Base-by-base conservation (phyloP, 1,140 invertebrate species). In the Atta texana region DNA sequence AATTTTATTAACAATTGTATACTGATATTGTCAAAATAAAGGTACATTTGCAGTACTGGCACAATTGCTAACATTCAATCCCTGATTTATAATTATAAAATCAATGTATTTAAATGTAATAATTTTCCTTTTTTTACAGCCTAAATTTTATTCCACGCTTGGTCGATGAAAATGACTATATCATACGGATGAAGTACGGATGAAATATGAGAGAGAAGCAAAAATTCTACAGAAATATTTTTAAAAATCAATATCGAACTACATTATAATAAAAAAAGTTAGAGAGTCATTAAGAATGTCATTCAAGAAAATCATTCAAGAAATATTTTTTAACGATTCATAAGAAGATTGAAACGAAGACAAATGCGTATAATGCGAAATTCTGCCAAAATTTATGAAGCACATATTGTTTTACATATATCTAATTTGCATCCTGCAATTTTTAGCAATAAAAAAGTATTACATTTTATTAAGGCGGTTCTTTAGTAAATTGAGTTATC, bases 111-210 rank as follows among this genome's bases (percentile, higher is more conserved):
- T 57, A 24, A 12, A n/a, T 49, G 16, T 72, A 75, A 81, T 64
- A 49, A 71, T 76, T 49, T 55, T 44, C 72, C n/a, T 86, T 80
- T 88, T 85, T 28, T 95, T 94, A 31, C 88, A 95, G 94, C 94
- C 94, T 76, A 95, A 95, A 92, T 95, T 95, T 87, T 95, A 95
- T 80, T 95, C 94, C 6, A 92, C 91, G 31, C 91, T 95, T 74
- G 93, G 76, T 53, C 94, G 87, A 94, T 95, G 93, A 95, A 93
- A 75, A 86, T 89, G 24, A 74, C 63, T 77, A 34, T 49, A 72
- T 74, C 51, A 61, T 55, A 87, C 6, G 34, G 87, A 87, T n/a
- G 31, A 66, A 76, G 76, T 66, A 86, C 10, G 34, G 85, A 85
- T n/a, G 31, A 66, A 76, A 72, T 66, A 85, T 12, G 80, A 85